Base-by-base conservation (phyloP, 2,888 invertebrate genomes). In the Salticus scenicus region DNA sequence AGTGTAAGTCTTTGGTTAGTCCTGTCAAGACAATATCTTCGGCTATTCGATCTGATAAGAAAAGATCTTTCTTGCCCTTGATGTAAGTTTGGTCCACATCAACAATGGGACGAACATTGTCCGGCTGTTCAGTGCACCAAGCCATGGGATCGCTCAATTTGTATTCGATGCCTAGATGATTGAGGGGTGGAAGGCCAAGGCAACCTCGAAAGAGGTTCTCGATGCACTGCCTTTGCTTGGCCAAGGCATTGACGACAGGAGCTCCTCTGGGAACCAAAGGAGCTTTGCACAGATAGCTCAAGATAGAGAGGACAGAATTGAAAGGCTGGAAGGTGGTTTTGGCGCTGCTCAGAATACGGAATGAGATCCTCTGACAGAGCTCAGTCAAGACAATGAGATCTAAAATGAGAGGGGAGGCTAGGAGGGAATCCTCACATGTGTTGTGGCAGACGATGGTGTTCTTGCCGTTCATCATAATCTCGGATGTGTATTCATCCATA, bases 401-500 rank as follows among this genome's bases (percentile, higher is more conserved):
- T 77, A 98, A 92, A 79, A 98, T 97, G 57, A 98, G 94, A 0
- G 98, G 98, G 33, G 95, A 94, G 0, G 98, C 98, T 88, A 98
- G 93, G 28, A 98, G 93, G 0, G 98, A 98, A 92, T 98, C 98
- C 92, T 98, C 98, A 91, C 98, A 98, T 0, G 98, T 98, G 92
- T 98, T 98, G 93, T 98, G 98, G 51, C 98, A 94, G 17, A 95
- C 97, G 66, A 98, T 93, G 0, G 98, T 98, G 92, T 97, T 98
- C 89, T 94, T 94, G 28, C 98, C 98, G 87, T 98, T 98, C 92
- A 98, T 94, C 93, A 98, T 95, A 89, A 98, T 96, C 93, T 98
- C 96, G 0, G 97, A 97, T 0, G 96, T 96, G 92, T 98, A 99
- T 91, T 98, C 98, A 91, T 99, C 98, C 96, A 98, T 95, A 0